These are phyloP conservation scores for Thymelicus acteon DNA, from an alignment of 2,888 invertebrate species.

Conservation along the genomic window DNA sequence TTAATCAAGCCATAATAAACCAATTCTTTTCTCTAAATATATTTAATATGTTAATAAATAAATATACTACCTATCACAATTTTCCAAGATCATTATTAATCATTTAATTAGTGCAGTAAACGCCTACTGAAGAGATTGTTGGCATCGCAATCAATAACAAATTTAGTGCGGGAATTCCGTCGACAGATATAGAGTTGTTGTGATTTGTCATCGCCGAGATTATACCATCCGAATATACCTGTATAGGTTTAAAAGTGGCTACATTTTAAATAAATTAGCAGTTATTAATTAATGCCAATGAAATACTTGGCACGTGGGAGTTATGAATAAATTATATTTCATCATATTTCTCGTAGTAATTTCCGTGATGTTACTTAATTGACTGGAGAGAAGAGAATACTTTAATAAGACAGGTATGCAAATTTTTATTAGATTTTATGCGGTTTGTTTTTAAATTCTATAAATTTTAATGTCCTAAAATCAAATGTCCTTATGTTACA, in stretches of 20 bases:
- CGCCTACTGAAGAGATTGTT: constrained; percentile 37
- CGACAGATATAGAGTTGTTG: constrained; percentile 40
- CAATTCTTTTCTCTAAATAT: no score
- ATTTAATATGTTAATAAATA: no score
- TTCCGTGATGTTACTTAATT: no score
- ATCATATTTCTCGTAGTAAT: background rate
- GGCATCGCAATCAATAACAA: constrained; percentile 44
- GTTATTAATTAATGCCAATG: constrained; percentile 10
- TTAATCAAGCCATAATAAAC: no score
- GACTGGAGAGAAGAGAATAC: no score
- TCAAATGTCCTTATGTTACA: no score
- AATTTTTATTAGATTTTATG: no score
- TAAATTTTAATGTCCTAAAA: no score
- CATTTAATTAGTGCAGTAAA: constrained; percentile 47
- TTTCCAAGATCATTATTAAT: constrained; percentile 19
- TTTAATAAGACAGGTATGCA: no score
- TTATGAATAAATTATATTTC: background rate
- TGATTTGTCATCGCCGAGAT: constrained; percentile 32
- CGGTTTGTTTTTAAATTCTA: no score
- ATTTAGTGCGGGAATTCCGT: constrained; percentile 44
- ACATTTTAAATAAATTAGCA: constrained; percentile 4
- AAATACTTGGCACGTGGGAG: background rate
- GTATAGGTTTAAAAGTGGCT: background rate
- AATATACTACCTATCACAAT: no score
- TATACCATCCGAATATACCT: background rate